These are phyloP conservation scores for Aproaerema taeniolella DNA, from an alignment of 2,888 invertebrate species.

Conservation along the genomic window DNA sequence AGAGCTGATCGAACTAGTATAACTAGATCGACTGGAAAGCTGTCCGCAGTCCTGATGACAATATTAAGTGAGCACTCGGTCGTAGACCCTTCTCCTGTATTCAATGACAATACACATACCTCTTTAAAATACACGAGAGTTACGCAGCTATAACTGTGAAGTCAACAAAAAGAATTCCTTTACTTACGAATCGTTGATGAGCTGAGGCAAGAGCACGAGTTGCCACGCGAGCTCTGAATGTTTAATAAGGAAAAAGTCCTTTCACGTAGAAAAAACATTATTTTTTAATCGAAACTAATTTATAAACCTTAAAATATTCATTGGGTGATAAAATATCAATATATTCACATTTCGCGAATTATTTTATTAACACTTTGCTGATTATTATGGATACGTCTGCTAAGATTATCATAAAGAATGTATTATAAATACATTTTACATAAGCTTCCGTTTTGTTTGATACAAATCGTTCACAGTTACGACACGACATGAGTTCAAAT, in stretches of 20 bases:
- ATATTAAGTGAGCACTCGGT: conserved; percentile 30
- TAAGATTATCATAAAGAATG: conserved; percentile 23
- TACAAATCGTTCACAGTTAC: conserved; percentile 15
- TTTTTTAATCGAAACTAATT: too few species aligned
- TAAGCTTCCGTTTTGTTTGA: conserved; percentile 25
- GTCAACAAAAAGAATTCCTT: conserved; percentile 29
- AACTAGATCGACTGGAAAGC: conserved; percentile 46
- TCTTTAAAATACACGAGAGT: conserved; percentile 32
- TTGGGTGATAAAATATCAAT: conserved; percentile 30
- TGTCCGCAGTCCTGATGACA: conserved; percentile 34
- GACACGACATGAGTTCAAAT: too few species aligned
- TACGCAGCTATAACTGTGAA: conserved; percentile 30
- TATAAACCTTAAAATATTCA: conserved; percentile 16
- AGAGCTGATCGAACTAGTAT: conserved; percentile 33
- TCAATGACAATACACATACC: conserved; percentile 22
- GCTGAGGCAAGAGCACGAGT: conserved; percentile 23
- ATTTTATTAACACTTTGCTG: conserved; percentile 19
- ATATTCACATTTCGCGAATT: conserved; percentile 25
- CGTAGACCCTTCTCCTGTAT: conserved; percentile 46
- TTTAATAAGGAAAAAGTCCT: conserved; percentile 31
- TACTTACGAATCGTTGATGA: conserved; percentile 27
- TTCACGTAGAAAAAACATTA: conserved; percentile 30
- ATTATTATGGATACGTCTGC: conserved; percentile 14
- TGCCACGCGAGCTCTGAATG: conserved; percentile 32
- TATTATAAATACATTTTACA: conserved; percentile 24